Percentiles rank a stretch among this genome's conserved stretches.
Conservation (phyloP, 2,113 vertebrate species). For the Ptychochromis oligacanthus region DNA sequence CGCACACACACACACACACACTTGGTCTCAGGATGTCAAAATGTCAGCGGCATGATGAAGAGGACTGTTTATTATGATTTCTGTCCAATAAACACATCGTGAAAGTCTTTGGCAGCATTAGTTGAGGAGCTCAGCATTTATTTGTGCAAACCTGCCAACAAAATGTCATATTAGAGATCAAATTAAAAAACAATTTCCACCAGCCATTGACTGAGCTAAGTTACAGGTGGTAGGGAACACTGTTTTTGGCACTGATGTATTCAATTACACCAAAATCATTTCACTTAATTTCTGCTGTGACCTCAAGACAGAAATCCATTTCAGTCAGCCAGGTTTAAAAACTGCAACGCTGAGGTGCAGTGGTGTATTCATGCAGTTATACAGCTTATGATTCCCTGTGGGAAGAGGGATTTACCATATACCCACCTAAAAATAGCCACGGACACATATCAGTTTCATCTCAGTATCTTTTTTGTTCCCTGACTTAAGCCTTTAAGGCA, state of each 20-base stretch:
- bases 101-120: neutral
- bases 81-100: neutral
- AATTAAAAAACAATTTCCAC: neutral
- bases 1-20: neutral
- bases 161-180: neutral
- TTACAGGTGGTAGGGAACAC: neutral
- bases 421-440: neutral
- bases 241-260: neutral
- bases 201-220: neutral
- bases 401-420: neutral
- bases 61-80: neutral
- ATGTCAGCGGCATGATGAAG: too few relatives aligned
- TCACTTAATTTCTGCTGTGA: neutral
- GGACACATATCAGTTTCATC: neutral
- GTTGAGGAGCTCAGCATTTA: neutral
- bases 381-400: neutral
- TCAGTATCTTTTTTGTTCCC: neutral
- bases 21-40: too few relatives aligned
- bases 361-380: neutral
- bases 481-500: constrained; percentile 1
- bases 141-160: neutral
- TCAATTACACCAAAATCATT: neutral
- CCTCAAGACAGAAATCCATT: neutral
- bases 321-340: too few relatives aligned
- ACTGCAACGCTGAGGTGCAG: neutral